Evolutionary conservation across 2,888 invertebrate genomes (phyloP).

Genomic region (Eupithecia insigniata): DNA sequence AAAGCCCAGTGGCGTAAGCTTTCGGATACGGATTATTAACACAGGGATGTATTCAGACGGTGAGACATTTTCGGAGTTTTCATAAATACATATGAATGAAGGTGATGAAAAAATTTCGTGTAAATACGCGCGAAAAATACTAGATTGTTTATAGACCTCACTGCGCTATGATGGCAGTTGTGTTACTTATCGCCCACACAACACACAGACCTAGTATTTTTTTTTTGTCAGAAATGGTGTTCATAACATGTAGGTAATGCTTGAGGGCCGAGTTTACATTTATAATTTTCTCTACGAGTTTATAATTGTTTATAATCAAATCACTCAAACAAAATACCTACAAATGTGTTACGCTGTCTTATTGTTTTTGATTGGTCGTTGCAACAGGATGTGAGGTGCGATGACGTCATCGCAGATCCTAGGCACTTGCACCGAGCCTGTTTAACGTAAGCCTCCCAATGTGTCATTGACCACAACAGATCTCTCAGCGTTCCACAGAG

Average conservation of each 20-base stretch:
- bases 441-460: slow-evolving; percentile 55
- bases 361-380: not conserved
- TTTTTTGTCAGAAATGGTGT: not conserved
- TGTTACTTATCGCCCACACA: not conserved
- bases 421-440: slow-evolving; percentile 3
- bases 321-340: not conserved
- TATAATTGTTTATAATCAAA: not conserved
- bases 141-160: no score
- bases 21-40: not conserved
- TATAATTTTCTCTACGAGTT: no score
- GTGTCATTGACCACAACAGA: slow-evolving; percentile 50
- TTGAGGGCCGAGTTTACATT: not conserved
- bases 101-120: not conserved
- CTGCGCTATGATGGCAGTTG: not conserved
- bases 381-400: not conserved
- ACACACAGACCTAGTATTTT: not conserved
- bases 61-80: not conserved
- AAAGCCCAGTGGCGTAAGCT: not conserved
- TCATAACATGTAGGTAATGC: not conserved
- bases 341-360: not conserved
- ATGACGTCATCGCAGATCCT: not conserved
- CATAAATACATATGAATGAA: not conserved
- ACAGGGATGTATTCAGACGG: not conserved
- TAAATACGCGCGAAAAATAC: not conserved
- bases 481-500: slow-evolving; percentile 47